Conservation (phyloP, 1,140 invertebrate species). For the Chrysopa pallens region DNA sequence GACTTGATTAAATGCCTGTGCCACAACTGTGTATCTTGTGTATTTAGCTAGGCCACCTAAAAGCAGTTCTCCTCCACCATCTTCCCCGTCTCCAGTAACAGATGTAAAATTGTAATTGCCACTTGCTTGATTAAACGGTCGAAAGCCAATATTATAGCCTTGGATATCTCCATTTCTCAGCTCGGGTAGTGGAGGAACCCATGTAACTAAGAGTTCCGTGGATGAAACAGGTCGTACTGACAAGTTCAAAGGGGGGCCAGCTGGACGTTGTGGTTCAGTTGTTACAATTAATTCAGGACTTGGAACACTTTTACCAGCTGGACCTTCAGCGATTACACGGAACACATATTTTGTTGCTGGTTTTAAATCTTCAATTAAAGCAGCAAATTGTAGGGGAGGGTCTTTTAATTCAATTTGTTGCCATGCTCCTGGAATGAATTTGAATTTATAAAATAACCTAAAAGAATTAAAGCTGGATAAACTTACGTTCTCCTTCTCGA, state of each 20-base stretch:
- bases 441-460: too few relatives aligned
- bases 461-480: too few relatives aligned
- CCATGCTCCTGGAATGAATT: slow-evolving; percentile 29
- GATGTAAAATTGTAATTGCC: slow-evolving; percentile 44
- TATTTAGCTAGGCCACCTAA: slow-evolving; percentile 52
- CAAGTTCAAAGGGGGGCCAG: slow-evolving; percentile 53
- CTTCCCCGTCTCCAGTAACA: slow-evolving; percentile 46
- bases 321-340: slow-evolving; percentile 56
- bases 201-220: slow-evolving; percentile 56
- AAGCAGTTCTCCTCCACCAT: slow-evolving; percentile 41
- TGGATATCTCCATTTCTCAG: slow-evolving; percentile 52
- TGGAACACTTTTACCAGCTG: slow-evolving; percentile 50
- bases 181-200: slow-evolving; percentile 49
- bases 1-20: slow-evolving; percentile 73
- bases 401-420: slow-evolving; percentile 45
- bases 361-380: slow-evolving; percentile 48
- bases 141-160: slow-evolving; percentile 24
- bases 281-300: slow-evolving; percentile 46
- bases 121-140: slow-evolving; percentile 21
- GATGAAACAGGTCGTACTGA: slow-evolving; percentile 52
- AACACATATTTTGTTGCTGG: slow-evolving; percentile 62
- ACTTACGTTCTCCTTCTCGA: slow-evolving; percentile 38
- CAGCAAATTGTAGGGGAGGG: slow-evolving; percentile 35
- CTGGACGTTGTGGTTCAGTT: slow-evolving; percentile 61
- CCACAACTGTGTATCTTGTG: slow-evolving; percentile 59